Base-by-base conservation (phyloP, 2,797 vertebrate species). In the Scyliorhinus canicula region DNA sequence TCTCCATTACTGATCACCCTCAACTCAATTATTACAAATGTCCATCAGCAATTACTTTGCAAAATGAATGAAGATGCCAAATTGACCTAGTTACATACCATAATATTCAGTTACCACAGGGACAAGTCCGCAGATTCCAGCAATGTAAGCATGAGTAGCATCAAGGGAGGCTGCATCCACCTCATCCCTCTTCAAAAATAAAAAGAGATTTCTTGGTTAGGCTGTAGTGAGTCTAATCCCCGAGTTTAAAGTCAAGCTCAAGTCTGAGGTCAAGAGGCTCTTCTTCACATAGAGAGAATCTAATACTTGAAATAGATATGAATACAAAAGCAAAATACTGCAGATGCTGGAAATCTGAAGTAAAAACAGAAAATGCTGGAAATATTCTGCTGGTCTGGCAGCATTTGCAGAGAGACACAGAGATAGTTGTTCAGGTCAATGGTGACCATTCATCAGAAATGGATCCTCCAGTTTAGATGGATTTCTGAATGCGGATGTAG, bases 51-150 rank as follows among this genome's bases (percentile, higher is more conserved):
- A 55, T 86, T 55, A 50, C n/a, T 40, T 60, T n/a, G 16, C 86
- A 24, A n/a, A 35, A 26, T 65, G n/a, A 63, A 21, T 8, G 86
- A 63, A n/a, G 2, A n/a, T 63, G 19, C 57, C 57, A 63, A 71
- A 35, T 6, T 47, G 65, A 52, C 7, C 5, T 7, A 0, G 28
- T 52, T 35, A 95, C 97, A 97, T 96, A 98, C 98, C 98, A 95
- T 99, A 99, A 96, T 98, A 98, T 96, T 99, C 98, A 6, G 98
- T 97, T 95, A 98, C 98, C 35, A 98, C 98, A 24, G 98, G 98
- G 79, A 98, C 98, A 60, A 99, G 97, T 21, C 98, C 98, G 96
- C 98, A 99, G 96, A 96, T 98, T 65, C 98, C 98, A 95, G 98
- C 98, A 21, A 99, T 97, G 96, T 98, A 99, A 19, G 97, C 96